phyloP scores from a whole-genome alignment of 1,140 invertebrate genomes.

The Melitaea cinxia region DNA sequence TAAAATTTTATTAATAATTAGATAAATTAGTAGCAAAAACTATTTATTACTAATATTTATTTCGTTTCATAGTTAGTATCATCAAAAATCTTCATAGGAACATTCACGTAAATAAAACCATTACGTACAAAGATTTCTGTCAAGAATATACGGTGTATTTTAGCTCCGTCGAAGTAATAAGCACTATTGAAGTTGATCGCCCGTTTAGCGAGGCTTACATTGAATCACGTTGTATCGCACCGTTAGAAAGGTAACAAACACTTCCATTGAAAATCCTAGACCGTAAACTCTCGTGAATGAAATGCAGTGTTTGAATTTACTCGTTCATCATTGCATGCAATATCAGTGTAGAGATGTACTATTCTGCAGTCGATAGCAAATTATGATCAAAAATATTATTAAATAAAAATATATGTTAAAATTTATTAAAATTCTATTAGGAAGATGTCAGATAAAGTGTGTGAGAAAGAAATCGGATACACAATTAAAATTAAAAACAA shows the following conservation, averaged over 20 bases:
- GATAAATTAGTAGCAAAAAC: no score
- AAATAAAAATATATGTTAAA: no score
- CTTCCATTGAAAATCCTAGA: slow-evolving; percentile 36
- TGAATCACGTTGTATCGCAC: slow-evolving; percentile 13
- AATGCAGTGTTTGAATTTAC: slow-evolving; percentile 32
- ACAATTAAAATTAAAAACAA: no score
- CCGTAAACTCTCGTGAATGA: slow-evolving; percentile 31
- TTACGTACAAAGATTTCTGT: not conserved
- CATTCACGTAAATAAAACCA: not conserved
- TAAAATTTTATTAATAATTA: no score
- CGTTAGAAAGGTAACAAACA: slow-evolving; percentile 33
- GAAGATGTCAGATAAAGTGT: no score
- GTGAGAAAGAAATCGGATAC: no score
- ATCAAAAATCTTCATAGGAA: not conserved
- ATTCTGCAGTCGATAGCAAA: not conserved
- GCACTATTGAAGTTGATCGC: slow-evolving; percentile 11
- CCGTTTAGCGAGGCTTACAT: slow-evolving; percentile 14
- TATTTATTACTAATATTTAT: no score
- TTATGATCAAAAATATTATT: no score
- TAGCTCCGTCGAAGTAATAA: not conserved
- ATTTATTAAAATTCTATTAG: no score
- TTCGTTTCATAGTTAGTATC: no score
- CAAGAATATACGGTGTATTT: not conserved
- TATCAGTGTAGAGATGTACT: slow-evolving; percentile 21
- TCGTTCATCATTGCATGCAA: slow-evolving; percentile 27